phyloP scores from a whole-genome alignment of 2,113 vertebrate species.

The Erythrocebus patas region DNA sequence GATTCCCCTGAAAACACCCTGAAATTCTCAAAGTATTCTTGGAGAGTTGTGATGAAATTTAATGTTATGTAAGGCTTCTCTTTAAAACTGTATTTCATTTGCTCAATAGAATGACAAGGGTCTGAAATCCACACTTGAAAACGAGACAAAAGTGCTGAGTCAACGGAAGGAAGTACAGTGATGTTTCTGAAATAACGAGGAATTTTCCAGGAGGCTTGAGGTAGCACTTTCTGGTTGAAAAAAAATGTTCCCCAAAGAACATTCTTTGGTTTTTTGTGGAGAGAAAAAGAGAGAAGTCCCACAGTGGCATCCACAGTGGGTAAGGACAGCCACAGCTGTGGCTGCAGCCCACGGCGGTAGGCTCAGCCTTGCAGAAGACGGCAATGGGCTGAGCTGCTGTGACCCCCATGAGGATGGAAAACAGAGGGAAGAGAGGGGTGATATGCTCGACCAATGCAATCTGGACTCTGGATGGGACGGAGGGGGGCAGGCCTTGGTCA shows the following conservation, averaged over 20 bases:
- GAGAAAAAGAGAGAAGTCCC: neutral
- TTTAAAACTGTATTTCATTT: neutral
- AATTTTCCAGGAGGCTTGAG: slow-evolving; percentile 54
- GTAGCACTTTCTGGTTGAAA: slow-evolving; percentile 47
- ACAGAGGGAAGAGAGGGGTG: neutral
- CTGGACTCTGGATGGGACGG: neutral
- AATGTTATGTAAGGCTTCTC: neutral
- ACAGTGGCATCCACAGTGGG: neutral
- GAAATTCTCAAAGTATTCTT: neutral
- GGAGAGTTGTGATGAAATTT: neutral
- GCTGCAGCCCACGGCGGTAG: neutral
- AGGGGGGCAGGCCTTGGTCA: accelerated
- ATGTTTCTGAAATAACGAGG: slow-evolving; percentile 42
- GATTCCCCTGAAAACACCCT: neutral
- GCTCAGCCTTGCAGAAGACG: neutral
- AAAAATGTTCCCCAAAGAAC: slow-evolving; percentile 33
- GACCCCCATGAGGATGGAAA: too few species aligned
- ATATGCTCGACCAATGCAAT: accelerated
- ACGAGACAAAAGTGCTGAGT: neutral
- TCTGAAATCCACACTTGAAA: slow-evolving; percentile 49
- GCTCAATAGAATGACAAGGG: neutral
- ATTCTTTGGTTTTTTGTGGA: neutral
- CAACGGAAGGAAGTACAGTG: neutral
- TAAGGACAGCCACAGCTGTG: neutral
- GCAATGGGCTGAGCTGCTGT: neutral